Conservation (phyloP, 35 echinoderm and acorn worm genomes). For the Stichopus chloronotus region DNA sequence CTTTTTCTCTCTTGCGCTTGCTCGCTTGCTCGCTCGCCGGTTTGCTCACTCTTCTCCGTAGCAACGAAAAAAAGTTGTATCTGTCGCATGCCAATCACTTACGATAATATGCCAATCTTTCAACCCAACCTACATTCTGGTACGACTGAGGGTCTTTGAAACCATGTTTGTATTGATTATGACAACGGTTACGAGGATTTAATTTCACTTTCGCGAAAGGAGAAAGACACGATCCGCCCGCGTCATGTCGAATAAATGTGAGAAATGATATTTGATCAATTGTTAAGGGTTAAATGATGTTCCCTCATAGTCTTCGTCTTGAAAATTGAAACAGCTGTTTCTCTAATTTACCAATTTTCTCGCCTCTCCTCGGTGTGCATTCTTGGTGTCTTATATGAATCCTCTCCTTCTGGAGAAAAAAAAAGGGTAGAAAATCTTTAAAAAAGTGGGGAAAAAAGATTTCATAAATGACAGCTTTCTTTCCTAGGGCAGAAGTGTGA, state of each 20-base stretch:
- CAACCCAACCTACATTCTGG: background rate
- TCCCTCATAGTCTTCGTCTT: background rate
- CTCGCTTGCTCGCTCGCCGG: too few relatives aligned
- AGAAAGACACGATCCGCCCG: background rate
- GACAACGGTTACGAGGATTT: background rate
- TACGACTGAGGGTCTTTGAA: background rate
- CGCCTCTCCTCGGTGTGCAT: background rate
- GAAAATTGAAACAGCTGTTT: background rate
- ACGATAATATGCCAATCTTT: background rate
- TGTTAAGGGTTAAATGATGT: background rate
- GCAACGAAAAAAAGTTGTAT: too few relatives aligned
- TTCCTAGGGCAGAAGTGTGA: background rate
- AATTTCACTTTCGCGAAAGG: background rate
- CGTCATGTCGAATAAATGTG: background rate
- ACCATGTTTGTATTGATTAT: slow-evolving; percentile 1
- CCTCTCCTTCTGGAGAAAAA: background rate
- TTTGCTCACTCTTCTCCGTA: too few relatives aligned
- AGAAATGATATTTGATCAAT: background rate
- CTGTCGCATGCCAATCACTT: background rate
- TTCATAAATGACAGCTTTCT: background rate
- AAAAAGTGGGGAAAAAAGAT: background rate
- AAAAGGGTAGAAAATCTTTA: background rate
- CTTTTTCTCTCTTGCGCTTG: too few relatives aligned
- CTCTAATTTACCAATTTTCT: background rate
- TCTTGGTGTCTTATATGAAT: background rate